Evolutionary conservation across 2,888 invertebrate genomes (phyloP), one percentile per base, ranked within the genome.

Genomic region (Acronicta psi): DNA sequence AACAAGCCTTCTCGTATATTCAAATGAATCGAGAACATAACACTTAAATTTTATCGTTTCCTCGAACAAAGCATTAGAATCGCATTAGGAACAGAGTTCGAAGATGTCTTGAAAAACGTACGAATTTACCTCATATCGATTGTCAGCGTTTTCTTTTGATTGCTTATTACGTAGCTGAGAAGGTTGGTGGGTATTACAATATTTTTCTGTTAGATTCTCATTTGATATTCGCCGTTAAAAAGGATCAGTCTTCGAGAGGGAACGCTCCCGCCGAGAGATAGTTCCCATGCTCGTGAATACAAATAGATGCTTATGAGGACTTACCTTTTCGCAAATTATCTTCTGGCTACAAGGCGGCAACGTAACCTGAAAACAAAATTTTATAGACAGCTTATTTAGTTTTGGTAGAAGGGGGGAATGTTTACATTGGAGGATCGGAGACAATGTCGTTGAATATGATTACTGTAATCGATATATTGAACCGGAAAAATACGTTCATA

Each of bases 261-360:
- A 59, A 60, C 65, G 63, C 51, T 57, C 50, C 53, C 49, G 51
- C 55, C 55, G 61, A 63, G 62, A 53, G 72, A 74, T 72, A 74
- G 74, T 76, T 80, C 67, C 61, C 71, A 78, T 77, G 82, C 80
- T 81, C 82, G 80, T 88, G 90, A 90, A 90, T 91, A 90, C 85
- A 89, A 91, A 90, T 88, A 84, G 86, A 83, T 77, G 81, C 78
- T 85, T 87, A 87, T 69, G 71, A 81, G 80, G 74, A 84, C 86
- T 90, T 88, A 91, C 92, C 91, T 90, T 88, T 87, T 89, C 83
- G 89, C 91, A 91, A 92, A 91, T 93, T 87, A 92, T 91, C 87
- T 86, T 78, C 73, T 81, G 75, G 80, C 82, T 83, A 84, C 81
- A 85, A 87, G 85, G 85, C 86, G 81, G 89, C 84, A 85, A 86